These are phyloP conservation scores for Brachypodius melanocephalos DNA, from an alignment of 2,113 vertebrate species.

Conservation along the genomic window DNA sequence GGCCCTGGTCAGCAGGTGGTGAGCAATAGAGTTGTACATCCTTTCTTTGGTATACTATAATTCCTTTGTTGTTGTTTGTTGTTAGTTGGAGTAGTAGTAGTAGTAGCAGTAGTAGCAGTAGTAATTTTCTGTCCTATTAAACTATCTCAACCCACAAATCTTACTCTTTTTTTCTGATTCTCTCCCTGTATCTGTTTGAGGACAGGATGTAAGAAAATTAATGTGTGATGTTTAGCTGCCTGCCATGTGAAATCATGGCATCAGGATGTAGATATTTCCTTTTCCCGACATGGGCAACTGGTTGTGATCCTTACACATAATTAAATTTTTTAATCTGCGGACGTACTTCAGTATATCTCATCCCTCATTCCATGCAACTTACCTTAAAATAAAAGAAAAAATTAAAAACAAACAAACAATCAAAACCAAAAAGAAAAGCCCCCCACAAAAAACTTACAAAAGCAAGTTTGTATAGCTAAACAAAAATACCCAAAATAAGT, in stretches of 20 bases:
- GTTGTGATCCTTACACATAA: not conserved
- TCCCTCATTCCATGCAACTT: not conserved
- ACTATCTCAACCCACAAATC: not conserved
- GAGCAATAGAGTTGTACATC: too few relatives aligned
- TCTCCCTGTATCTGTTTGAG: not conserved
- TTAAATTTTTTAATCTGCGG: not conserved
- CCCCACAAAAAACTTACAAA: not conserved
- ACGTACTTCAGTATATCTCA: not conserved
- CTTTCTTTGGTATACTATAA: not conserved
- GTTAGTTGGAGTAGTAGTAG: not conserved
- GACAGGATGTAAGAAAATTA: not conserved
- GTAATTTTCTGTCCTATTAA: not conserved
- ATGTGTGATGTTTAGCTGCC: not conserved
- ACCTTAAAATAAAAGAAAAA: not conserved
- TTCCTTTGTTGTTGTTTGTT: not conserved
- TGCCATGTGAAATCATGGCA: not conserved
- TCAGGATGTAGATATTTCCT: not conserved
- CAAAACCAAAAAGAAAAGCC: not conserved
- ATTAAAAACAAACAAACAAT: rapidly evolving
- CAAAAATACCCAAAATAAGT: not conserved
- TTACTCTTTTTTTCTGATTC: not conserved
- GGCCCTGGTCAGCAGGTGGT: not conserved
- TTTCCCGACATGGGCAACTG: not conserved
- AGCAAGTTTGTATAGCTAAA: not conserved
- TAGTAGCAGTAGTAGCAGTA: not conserved